Conservation (phyloP, 1,140 invertebrate genomes). For the Carposina sasakii region DNA sequence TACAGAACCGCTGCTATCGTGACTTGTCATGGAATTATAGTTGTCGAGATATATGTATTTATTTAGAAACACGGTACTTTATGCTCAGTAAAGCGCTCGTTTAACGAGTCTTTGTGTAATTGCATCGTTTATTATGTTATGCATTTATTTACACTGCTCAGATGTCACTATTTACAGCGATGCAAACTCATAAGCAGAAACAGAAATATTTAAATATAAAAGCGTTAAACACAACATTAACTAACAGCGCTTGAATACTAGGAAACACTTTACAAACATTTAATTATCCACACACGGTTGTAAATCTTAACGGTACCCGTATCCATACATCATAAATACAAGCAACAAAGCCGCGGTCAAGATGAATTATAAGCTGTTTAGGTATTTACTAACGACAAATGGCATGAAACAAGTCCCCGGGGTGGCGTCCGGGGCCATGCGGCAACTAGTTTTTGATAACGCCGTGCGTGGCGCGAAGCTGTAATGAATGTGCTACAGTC, state of each 20-base stretch:
- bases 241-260: too few species aligned
- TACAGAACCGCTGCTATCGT: slow-evolving; percentile 51
- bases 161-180: too few species aligned
- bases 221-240: too few species aligned
- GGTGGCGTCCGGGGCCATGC: slow-evolving; percentile 39
- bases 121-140: too few species aligned
- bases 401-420: slow-evolving; percentile 42
- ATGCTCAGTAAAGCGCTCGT: slow-evolving; percentile 17
- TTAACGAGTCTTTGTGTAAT: slow-evolving; percentile 1
- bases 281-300: slow-evolving; percentile 21
- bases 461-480: slow-evolving; percentile 48
- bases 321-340: slow-evolving; percentile 34
- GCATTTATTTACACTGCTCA: too few species aligned
- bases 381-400: slow-evolving; percentile 53
- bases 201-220: too few species aligned
- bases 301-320: slow-evolving; percentile 24
- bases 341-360: slow-evolving; percentile 41
- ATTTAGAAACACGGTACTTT: slow-evolving; percentile 35
- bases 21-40: slow-evolving; percentile 60
- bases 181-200: too few species aligned
- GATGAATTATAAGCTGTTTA: slow-evolving; percentile 52
- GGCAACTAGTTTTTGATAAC: slow-evolving; percentile 66
- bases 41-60: slow-evolving; percentile 49
- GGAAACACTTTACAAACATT: slow-evolving; percentile 14
- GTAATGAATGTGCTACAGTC: slow-evolving; percentile 66